Evolutionary conservation across 2,797 vertebrate genomes (phyloP), one percentile per base, ranked within the genome.

Genomic region (Cichlasoma orientale): DNA sequence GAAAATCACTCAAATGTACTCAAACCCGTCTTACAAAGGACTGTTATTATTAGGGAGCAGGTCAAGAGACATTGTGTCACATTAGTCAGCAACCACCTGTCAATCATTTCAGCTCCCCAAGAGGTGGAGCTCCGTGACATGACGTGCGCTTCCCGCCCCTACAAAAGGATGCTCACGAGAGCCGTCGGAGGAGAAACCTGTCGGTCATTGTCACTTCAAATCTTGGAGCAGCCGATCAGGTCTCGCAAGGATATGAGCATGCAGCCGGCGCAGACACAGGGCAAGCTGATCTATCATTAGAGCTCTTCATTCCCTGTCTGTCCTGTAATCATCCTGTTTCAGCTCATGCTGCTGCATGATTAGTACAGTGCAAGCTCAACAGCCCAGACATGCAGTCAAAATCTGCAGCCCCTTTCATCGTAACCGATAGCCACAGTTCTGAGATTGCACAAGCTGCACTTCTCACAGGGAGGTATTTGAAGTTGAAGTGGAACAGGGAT

Each of bases 221-320:
- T 92, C 92, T 90, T 53, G 81, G 86, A 29, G 77, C 74, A 78
- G 75, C 74, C 82, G 81, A 86, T 93, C 84, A 86, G 85, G 82
- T 79, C 57, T 77, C 72, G 79, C 33, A 7, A 83, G 83, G 76
- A 91, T 82, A 79, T 54, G 79, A 74, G 68, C 54, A 66, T 33
- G 74, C 58, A 74, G 80, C 47, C 44, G 79, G 74, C 19, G 66
- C 84, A 88, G 91, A 82, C 91, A 91, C 80, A 88, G 81, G 86
- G 87, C 75, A 72, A 72, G 77, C 88, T 88, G 85, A 85, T 92
- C 91, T 88, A 69, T 91, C 88, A 94, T 95, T 92, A 94, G 92
- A 90, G 90, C 85, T 90, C 86, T 93, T 93, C 89, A 91, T 92
- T 94, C 93, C 91, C 92, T 91, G 90, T 92, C 87, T 90, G 88